Conservation (phyloP, 2,888 invertebrate species). For the Sphinx pinastri region DNA sequence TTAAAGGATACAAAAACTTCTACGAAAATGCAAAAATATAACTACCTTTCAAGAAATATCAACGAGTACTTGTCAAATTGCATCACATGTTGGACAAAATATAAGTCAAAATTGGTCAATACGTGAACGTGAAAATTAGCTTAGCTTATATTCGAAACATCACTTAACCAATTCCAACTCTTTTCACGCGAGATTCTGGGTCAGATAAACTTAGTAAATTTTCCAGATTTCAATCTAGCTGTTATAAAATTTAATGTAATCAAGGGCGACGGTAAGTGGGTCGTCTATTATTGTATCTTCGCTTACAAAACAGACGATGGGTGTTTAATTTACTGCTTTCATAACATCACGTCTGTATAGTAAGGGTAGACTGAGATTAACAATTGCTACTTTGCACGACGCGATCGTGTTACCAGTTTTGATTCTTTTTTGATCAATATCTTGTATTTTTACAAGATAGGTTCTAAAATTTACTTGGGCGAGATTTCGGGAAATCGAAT, state of each 20-base stretch:
- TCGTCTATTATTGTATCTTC: not conserved
- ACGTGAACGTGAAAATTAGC: not conserved
- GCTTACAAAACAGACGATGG: not conserved
- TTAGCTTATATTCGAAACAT: not conserved
- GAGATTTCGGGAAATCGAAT: too few relatives aligned
- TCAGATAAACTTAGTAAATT: conserved; percentile 21
- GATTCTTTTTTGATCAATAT: too few relatives aligned
- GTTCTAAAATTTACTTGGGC: too few relatives aligned
- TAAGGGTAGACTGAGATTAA: too few relatives aligned
- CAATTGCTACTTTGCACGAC: too few relatives aligned
- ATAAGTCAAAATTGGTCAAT: not conserved
- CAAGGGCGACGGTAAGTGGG: conserved; percentile 12
- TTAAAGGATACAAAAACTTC: too few relatives aligned
- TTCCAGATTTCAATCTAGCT: conserved; percentile 16
- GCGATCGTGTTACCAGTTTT: too few relatives aligned
- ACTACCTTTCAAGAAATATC: too few relatives aligned
- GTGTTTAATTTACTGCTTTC: not conserved
- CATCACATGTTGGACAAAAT: too few relatives aligned
- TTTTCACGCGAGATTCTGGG: conserved; percentile 17
- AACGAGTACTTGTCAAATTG: too few relatives aligned
- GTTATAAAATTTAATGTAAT: conserved; percentile 20
- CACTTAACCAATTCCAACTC: not conserved
- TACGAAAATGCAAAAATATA: too few relatives aligned
- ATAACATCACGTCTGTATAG: not conserved
- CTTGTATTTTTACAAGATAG: too few relatives aligned